Conservation (phyloP, 2,797 vertebrate genomes). For the Strix occidentalis region DNA sequence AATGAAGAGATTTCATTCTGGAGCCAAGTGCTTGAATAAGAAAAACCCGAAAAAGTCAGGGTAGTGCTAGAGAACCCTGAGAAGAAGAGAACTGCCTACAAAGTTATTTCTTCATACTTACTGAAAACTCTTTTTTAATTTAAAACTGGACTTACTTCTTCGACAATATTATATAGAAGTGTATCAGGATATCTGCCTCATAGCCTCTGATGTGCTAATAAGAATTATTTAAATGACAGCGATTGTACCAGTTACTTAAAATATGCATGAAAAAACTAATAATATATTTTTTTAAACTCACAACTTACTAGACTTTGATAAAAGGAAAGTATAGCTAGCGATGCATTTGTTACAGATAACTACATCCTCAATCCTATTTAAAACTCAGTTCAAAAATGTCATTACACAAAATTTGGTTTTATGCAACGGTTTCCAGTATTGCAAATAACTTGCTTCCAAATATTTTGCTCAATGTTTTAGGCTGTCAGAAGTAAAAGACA, state of each 20-base stretch:
- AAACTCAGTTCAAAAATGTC: not conserved
- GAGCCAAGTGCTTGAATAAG: not conserved
- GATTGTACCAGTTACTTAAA: not conserved
- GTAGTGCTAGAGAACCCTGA: not conserved
- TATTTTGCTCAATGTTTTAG: not conserved
- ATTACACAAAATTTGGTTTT: not conserved
- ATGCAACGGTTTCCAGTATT: not conserved
- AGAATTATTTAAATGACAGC: not conserved
- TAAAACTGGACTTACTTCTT: not conserved
- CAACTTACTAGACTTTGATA: not conserved
- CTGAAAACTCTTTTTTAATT: not conserved
- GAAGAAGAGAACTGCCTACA: not conserved
- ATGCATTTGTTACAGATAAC: not conserved
- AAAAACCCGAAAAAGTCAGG: not conserved
- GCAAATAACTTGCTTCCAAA: not conserved
- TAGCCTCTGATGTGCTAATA: not conserved
- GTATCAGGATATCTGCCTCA: not conserved
- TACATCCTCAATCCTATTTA: not conserved
- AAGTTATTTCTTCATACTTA: not conserved
- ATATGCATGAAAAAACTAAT: not conserved
- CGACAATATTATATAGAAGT: not conserved
- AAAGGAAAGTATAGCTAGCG: not conserved
- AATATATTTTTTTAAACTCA: not conserved
- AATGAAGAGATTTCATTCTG: not conserved
- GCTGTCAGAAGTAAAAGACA: not conserved